Base-by-base conservation (phyloP, 2,113 vertebrate species). In the Brachyhypopomus occidentalis region DNA sequence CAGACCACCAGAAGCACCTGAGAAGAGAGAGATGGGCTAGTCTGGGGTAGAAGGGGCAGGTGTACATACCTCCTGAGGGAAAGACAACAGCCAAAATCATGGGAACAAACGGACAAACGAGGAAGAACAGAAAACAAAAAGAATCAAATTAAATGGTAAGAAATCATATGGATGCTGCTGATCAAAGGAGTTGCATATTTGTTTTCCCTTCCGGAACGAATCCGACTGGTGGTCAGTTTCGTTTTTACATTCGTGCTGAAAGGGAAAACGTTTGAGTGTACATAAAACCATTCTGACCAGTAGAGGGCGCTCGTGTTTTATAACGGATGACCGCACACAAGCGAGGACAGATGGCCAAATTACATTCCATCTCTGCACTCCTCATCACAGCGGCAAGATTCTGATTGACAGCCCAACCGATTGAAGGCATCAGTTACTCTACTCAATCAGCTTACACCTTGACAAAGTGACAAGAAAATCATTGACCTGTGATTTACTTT, bases 1-100 rank as follows among this genome's bases (percentile, higher is more conserved):
- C 90, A 88, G 94, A 92, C 93, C 85, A 92, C 90, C 92, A 90
- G 89, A 94, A 96, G 95, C 92, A 89, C 94, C 93, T 86, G 83
- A 92, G 89, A 93, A 94, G 93, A 89, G 94, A 92, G 93, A 92
- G 48, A 93, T 89, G 89, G 84, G 88, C 90, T 89, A 91, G 88
- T 84, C 8, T 90, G 88, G 16, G 48, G 52, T 72, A 86, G 90
- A 90, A 91, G 86, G 84, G 93, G 78, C 89, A 95, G 95, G 93
- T 90, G 92, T 97, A 99, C 97, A 91, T 98, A 98, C 97, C 97
- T 99, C 97, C 97, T 99, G 96, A 93, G 95, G 81, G 96, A 97
- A 96, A 96, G 94, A 96, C 93, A 95, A 96, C 95, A 97, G 96
- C 96, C 96, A 95, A 96, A 96, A 96, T 96, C 96, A 97, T 95